Evolutionary conservation across 2,113 vertebrate species (phyloP).

Genomic region (Alexandromys fortis): DNA sequence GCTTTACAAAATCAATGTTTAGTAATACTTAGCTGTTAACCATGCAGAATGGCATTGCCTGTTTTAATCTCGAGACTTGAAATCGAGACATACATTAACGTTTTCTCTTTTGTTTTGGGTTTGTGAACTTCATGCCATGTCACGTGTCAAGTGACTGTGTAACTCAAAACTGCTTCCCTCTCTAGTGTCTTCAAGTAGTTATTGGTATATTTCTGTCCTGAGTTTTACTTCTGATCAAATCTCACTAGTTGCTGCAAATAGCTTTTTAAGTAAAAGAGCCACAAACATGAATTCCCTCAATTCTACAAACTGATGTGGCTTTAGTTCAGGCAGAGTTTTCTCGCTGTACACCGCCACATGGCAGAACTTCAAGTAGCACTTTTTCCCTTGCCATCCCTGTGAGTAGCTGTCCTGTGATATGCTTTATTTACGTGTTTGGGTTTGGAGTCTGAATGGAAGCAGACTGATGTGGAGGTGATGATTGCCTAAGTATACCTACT

Average conservation of each 20-base stretch:
- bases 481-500: background rate
- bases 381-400: background rate
- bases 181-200: background rate
- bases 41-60: background rate
- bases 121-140: background rate
- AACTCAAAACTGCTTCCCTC: background rate
- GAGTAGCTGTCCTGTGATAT: background rate
- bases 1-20: background rate
- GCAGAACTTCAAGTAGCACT: background rate
- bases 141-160: rapidly evolving
- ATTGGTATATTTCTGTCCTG: background rate
- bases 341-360: rapidly evolving
- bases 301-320: background rate
- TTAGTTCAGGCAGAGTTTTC: background rate
- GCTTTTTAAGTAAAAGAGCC: background rate
- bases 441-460: background rate
- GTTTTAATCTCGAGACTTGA: conserved; percentile 20
- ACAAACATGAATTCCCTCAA: background rate
- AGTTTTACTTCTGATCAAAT: background rate
- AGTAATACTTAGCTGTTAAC: conserved; percentile 6
- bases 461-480: too few species aligned
- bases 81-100: background rate
- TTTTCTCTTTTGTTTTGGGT: background rate
- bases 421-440: too few species aligned
- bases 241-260: background rate